These are phyloP conservation scores for Dolichotis patagonum DNA, from an alignment of 2,113 vertebrate genomes.

Conservation along the genomic window DNA sequence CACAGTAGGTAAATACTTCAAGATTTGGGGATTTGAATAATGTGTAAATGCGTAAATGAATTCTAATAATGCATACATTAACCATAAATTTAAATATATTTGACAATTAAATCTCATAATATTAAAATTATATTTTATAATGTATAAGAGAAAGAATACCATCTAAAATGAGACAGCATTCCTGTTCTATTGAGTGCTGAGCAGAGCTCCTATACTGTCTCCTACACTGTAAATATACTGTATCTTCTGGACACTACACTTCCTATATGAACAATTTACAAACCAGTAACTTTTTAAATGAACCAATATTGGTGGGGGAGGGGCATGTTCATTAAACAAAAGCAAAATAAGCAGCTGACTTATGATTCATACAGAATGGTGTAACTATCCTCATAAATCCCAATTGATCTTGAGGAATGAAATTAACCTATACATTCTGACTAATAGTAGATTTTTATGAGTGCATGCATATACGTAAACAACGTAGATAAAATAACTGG, in stretches of 20 bases:
- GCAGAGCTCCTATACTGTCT: accelerated
- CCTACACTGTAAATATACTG: no score
- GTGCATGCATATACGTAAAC: neutral
- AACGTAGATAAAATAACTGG: neutral
- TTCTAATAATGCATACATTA: neutral
- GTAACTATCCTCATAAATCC: neutral
- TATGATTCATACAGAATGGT: neutral
- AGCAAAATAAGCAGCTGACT: neutral
- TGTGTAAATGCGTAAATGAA: neutral
- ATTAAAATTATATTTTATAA: neutral
- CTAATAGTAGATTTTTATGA: neutral
- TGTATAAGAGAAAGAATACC: neutral
- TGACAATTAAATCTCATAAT: neutral
- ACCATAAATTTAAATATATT: neutral
- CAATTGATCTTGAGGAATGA: neutral
- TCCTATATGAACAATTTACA: neutral
- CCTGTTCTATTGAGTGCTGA: neutral
- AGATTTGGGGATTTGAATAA: neutral
- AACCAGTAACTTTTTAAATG: neutral
- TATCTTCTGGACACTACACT: neutral
- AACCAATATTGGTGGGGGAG: neutral
- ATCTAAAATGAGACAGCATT: neutral
- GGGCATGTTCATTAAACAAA: neutral
- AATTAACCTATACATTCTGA: neutral
- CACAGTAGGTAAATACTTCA: neutral